These are phyloP conservation scores for Ochropleura plecta DNA, from an alignment of 2,888 invertebrate species.

Conservation along the genomic window DNA sequence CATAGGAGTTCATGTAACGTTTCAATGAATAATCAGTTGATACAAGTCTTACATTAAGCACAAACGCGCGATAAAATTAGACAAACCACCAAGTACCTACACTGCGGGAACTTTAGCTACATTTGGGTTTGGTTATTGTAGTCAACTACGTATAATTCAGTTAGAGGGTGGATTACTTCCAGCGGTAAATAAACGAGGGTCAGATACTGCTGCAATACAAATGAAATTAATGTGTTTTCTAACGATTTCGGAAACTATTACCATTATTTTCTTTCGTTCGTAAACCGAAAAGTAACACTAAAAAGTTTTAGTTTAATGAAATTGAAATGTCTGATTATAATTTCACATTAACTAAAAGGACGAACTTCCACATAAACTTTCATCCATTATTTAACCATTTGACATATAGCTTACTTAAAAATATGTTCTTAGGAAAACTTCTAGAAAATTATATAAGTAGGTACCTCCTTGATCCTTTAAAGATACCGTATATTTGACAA, in stretches of 20 bases:
- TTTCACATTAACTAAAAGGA: background rate
- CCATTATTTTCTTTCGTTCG: background rate
- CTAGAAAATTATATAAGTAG: background rate
- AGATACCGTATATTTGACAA: background rate
- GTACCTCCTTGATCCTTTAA: background rate
- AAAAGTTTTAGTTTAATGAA: background rate
- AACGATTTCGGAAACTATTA: background rate
- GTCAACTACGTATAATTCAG: slow-evolving; percentile 73
- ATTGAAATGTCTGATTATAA: background rate
- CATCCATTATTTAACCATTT: background rate
- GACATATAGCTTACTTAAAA: background rate
- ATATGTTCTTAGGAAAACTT: background rate
- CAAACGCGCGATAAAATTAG: slow-evolving; percentile 47
- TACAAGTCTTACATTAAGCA: slow-evolving; percentile 29
- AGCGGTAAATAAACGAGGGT: slow-evolving; percentile 73
- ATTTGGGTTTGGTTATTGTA: slow-evolving; percentile 73
- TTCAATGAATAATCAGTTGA: background rate
- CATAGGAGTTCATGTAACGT: too few species aligned
- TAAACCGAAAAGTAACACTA: background rate
- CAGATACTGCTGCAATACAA: slow-evolving; percentile 67
- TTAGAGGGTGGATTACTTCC: slow-evolving; percentile 74
- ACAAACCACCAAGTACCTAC: slow-evolving; percentile 50
- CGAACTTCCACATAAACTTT: background rate
- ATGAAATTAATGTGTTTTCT: slow-evolving; percentile 47
- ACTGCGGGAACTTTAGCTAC: slow-evolving; percentile 65